Evolutionary conservation across 2,113 vertebrate species (phyloP), one percentile per base, ranked within the genome.

Genomic region (Aspidoscelis tigris): DNA sequence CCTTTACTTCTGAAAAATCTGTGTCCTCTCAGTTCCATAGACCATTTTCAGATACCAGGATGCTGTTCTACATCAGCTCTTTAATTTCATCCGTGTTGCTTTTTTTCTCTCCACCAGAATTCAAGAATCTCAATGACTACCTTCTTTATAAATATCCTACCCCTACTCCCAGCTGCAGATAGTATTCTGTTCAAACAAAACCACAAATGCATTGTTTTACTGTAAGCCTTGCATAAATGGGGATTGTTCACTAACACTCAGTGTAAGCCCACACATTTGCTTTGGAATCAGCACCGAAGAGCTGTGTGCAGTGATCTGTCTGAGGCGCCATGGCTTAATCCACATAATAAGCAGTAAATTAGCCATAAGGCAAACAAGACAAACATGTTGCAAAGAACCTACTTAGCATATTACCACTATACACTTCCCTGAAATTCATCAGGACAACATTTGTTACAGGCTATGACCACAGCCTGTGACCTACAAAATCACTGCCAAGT

Each of bases 181-280:
- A 9, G n/a, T 55, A 43, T 10, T 55, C 3, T 43, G 68, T 71
- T 24, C 0, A 64, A 43, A 76, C 73, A 9, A 0, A 5, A 84
- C 53, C 0, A 0, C 66, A 70, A 39, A 14, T 72, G 0, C 0
- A 1, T 0, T 0, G 61, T 44, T 0, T 20, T 43, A 5, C 65
- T 0, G 14, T 75, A 76, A 22, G 9, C 55, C 43, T 20, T 3
- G 0, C 14, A 9, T 16, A 41, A n/a, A 10, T 43, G 0, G 0
- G 55, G 68, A 70, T 24, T 66, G 4, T 47, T n/a, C 0, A 0
- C 26, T 33, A 0, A 12, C 76, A 83, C 33, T 61, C 16, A 74
- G 69, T 0, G 0, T 14, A 22, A 0, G 7, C 69, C 82, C 44
- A 55, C 11, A 64, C 41, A 12, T 71, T 65, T 0, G 0, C 1